These are phyloP conservation scores for Eupeodes latifasciatus DNA, from an alignment of 2,888 invertebrate species.

Conservation along the genomic window DNA sequence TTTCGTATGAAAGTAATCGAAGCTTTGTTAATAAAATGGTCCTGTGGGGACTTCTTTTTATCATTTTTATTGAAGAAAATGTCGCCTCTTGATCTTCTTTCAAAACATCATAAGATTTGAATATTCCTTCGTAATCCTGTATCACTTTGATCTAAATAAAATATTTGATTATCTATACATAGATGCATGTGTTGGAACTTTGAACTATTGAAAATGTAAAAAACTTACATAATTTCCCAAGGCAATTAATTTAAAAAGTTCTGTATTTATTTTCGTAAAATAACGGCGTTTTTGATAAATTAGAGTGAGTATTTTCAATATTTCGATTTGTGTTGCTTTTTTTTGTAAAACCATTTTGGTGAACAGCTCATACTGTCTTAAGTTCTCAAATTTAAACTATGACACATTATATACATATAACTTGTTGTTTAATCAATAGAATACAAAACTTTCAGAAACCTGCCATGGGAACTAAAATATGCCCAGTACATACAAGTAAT, in stretches of 20 bases:
- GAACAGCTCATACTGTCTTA: slow-evolving; percentile 7
- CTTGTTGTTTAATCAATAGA: too few relatives aligned
- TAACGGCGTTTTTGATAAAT: slow-evolving; percentile 16
- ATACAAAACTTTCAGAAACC: too few relatives aligned
- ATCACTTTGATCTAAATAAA: slow-evolving; percentile 23
- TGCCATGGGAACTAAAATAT: too few relatives aligned
- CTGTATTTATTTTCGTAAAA: slow-evolving; percentile 38
- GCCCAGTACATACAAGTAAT: too few relatives aligned
- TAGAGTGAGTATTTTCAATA: slow-evolving; percentile 13
- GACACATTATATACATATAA: too few relatives aligned
- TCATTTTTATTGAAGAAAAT: slow-evolving; percentile 25
- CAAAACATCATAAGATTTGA: slow-evolving; percentile 3
- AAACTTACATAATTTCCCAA: slow-evolving; percentile 30
- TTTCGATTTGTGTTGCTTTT: slow-evolving; percentile 3
- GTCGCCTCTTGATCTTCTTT: slow-evolving; percentile 6
- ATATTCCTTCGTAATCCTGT: slow-evolving; percentile 35
- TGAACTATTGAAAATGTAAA: too few relatives aligned
- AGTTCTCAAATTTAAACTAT: neutral
- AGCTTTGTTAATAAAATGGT: slow-evolving; percentile 17
- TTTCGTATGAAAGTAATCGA: slow-evolving; percentile 1
- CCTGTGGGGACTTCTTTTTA: slow-evolving; percentile 22
- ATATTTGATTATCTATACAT: neutral
- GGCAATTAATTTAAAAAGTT: slow-evolving; percentile 9
- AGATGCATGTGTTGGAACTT: too few relatives aligned
- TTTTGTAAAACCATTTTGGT: slow-evolving; percentile 33